These are phyloP conservation scores for Hydraecia micacea DNA, from an alignment of 2,888 invertebrate species.

Conservation along the genomic window DNA sequence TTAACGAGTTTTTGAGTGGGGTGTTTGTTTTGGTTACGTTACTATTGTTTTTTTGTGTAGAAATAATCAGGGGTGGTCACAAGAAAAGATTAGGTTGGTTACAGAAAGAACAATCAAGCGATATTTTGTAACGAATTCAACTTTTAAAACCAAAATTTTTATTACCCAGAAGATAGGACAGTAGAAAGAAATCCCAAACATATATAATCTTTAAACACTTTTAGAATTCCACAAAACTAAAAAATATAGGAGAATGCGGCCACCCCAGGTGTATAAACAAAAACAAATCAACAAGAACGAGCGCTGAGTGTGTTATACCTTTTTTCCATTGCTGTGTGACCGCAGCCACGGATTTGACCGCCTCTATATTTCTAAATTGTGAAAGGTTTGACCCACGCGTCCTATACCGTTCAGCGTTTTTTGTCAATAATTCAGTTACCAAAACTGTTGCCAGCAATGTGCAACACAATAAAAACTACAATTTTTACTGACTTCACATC, in stretches of 20 bases:
- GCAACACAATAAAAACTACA: constrained; percentile 11
- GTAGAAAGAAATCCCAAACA: not conserved
- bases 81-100: not conserved
- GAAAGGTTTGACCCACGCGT: constrained; percentile 38
- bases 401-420: constrained; percentile 27
- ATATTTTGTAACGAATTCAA: not conserved
- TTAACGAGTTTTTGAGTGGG: constrained; percentile 2
- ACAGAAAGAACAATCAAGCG: not conserved
- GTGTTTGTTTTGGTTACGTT: not conserved
- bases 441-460: constrained; percentile 14
- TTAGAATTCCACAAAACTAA: not conserved
- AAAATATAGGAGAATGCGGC: not conserved
- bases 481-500: not conserved
- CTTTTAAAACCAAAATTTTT: not conserved
- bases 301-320: constrained; percentile 28
- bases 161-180: not conserved
- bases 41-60: not conserved
- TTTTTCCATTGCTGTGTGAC: constrained; percentile 44
- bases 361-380: constrained; percentile 49
- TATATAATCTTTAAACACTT: not conserved
- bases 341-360: constrained; percentile 24
- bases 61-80: not conserved
- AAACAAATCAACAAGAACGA: constrained; percentile 55
- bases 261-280: constrained; percentile 52
- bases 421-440: constrained; percentile 33